These are phyloP conservation scores for Meteorus sp. DNA, from an alignment of 1,140 invertebrate species.

Conservation along the genomic window DNA sequence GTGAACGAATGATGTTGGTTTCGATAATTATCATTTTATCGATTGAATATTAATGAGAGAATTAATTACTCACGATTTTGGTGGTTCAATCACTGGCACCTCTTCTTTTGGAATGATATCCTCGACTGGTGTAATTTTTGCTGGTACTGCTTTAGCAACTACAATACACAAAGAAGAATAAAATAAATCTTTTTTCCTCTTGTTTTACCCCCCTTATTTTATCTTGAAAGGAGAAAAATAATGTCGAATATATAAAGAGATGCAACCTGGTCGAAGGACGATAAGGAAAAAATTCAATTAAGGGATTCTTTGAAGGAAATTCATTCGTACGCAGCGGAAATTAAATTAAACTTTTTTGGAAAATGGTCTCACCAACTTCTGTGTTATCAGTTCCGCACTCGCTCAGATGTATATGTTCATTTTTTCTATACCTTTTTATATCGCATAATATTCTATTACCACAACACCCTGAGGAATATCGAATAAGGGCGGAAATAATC, in stretches of 20 bases:
- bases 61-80: constrained; percentile 38
- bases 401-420: no score
- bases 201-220: no score
- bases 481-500: no score
- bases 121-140: constrained; percentile 48
- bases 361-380: constrained; percentile 7
- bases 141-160: constrained; percentile 51
- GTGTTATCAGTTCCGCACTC: no score
- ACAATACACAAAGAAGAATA: constrained; percentile 31
- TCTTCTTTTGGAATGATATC: constrained; percentile 48
- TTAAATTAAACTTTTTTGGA: constrained; percentile 27
- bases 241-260: no score
- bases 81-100: constrained; percentile 36
- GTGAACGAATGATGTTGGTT: background rate
- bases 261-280: background rate
- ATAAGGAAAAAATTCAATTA: constrained; percentile 28
- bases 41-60: background rate
- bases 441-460: no score
- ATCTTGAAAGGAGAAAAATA: no score
- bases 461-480: no score
- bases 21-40: background rate
- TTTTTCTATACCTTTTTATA: no score
- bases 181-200: constrained; percentile 6
- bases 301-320: background rate
- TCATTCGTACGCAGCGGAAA: background rate